These are phyloP conservation scores for Danio aesculapii DNA, from an alignment of 2,797 vertebrate species.

Conservation along the genomic window DNA sequence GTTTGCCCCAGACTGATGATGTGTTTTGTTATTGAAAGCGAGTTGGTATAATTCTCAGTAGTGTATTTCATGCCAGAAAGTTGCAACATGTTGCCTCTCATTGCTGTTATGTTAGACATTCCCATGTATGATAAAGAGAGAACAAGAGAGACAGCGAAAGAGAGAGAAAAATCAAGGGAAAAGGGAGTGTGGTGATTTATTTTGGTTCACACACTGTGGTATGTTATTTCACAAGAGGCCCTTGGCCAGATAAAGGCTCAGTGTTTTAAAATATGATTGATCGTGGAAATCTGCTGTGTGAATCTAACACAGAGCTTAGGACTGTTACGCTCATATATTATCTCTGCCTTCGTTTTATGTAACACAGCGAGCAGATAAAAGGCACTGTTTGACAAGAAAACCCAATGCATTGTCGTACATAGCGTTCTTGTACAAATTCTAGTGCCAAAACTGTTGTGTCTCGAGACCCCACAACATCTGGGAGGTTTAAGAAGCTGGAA, in stretches of 20 bases:
- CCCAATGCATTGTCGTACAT: background rate
- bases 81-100: conserved; percentile 20
- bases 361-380: conserved; percentile 14
- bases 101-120: conserved; percentile 31
- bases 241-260: conserved; percentile 43
- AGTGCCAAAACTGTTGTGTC: conserved; percentile 20
- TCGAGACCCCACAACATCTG: conserved; percentile 17
- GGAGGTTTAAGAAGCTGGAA: conserved; percentile 15
- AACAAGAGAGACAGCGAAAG: conserved; percentile 3
- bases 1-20: conserved; percentile 23
- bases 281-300: conserved; percentile 31
- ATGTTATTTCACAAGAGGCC: conserved; percentile 57
- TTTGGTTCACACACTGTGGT: conserved; percentile 52
- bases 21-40: conserved; percentile 20
- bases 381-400: background rate
- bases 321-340: background rate
- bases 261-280: conserved; percentile 42
- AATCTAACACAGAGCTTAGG: conserved; percentile 16
- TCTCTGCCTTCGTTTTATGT: conserved; percentile 7
- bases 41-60: conserved; percentile 22
- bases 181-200: conserved; percentile 48
- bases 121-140: conserved; percentile 22
- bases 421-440: background rate
- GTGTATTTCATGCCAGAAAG: conserved; percentile 5
- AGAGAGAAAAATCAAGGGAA: conserved; percentile 5